Percentiles rank a stretch among this genome's conserved stretches.
Evolutionary conservation across 2,888 invertebrate genomes (phyloP).

Genomic region (Cerastis rubricosa): DNA sequence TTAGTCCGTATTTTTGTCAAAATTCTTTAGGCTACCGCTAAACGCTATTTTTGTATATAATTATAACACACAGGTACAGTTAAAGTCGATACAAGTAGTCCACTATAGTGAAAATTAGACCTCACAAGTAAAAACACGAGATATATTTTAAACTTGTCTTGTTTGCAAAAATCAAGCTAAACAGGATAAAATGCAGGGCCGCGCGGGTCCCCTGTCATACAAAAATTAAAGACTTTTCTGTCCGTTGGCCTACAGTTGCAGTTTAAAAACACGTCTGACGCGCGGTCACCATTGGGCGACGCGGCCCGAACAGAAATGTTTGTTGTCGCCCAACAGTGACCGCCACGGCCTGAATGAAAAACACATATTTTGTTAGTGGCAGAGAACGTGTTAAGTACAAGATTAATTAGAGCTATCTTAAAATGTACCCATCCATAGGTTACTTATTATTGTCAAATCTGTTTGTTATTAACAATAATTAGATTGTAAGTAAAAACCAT

Average conservation of each 20-base stretch:
- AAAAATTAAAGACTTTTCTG: constrained; percentile 18
- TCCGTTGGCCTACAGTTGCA: constrained; percentile 25
- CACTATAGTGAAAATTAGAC: background rate
- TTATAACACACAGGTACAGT: constrained; percentile 1
- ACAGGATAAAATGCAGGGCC: constrained; percentile 24
- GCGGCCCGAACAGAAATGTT: constrained; percentile 28
- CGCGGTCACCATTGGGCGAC: constrained; percentile 32
- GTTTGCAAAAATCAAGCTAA: constrained; percentile 14
- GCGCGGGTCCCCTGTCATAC: constrained; percentile 18
- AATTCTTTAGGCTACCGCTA: background rate
- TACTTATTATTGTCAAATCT: no score
- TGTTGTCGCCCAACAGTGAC: constrained; percentile 26
- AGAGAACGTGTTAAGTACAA: background rate
- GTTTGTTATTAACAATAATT: no score
- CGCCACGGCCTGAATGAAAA: constrained; percentile 15
- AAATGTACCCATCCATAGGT: no score
- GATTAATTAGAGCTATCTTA: no score
- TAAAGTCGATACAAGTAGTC: background rate
- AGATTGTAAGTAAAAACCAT: no score
- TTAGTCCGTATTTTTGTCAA: background rate
- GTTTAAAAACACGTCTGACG: constrained; percentile 32
- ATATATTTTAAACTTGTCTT: background rate
- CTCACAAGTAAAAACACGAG: background rate
- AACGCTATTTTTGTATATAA: background rate
- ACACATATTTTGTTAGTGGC: constrained; percentile 2